These are phyloP conservation scores for Diplodus puntazzo DNA, from an alignment of 2,797 vertebrate species.

Conservation along the genomic window DNA sequence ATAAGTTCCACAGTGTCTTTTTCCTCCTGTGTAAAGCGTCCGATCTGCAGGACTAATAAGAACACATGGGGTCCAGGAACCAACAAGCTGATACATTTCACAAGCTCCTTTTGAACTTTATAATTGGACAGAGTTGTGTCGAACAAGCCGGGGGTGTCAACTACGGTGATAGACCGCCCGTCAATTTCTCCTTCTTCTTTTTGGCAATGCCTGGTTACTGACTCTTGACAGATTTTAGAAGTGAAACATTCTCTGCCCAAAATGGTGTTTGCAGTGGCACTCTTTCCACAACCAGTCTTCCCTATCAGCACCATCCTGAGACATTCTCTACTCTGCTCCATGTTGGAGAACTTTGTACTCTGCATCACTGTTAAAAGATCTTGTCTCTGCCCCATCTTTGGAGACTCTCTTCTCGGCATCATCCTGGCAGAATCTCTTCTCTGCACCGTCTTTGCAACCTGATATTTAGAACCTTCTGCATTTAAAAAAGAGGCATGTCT, in stretches of 20 bases:
- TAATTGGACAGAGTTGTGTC: constrained; percentile 20
- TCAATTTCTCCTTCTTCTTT: constrained; percentile 28
- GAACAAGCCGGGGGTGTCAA: constrained; percentile 59
- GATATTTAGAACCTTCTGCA: fast-evolving
- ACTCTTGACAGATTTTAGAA: neutral
- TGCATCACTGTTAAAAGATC: fast-evolving
- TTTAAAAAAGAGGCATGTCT: fast-evolving
- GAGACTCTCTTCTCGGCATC: neutral
- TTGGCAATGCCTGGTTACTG: constrained; percentile 42
- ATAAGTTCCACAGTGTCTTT: constrained; percentile 21
- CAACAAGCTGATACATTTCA: constrained; percentile 52
- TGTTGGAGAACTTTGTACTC: fast-evolving
- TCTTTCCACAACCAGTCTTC: constrained; percentile 64
- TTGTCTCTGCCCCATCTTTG: too few relatives aligned
- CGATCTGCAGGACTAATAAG: constrained; percentile 54
- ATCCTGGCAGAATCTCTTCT: neutral
- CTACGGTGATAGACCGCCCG: constrained; percentile 1
- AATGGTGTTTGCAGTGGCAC: constrained; percentile 62
- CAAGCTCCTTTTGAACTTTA: constrained; percentile 10
- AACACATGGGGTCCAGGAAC: constrained; percentile 63
- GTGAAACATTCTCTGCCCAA: neutral
- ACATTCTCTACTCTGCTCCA: neutral
- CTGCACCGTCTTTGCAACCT: fast-evolving
- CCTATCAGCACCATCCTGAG: constrained; percentile 60
- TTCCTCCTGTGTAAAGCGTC: constrained; percentile 47